A percentile compares a stretch with the other conserved stretches of the same genome.
Evolutionary conservation across 2,113 vertebrate species (phyloP).

Genomic region (Dolichallabes microphthalmus): DNA sequence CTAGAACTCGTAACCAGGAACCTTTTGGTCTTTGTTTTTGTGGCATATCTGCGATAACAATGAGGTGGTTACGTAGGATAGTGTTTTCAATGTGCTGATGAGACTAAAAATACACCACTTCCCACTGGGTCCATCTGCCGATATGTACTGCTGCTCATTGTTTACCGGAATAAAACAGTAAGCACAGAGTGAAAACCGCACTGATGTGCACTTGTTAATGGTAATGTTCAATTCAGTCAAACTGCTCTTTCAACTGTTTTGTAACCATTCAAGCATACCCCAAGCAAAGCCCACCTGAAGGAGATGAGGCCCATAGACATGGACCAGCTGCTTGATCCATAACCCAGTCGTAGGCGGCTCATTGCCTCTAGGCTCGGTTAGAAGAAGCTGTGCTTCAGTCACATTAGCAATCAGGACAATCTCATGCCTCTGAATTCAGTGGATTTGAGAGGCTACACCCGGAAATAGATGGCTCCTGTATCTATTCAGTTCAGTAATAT

Average conservation of each 20-base stretch:
- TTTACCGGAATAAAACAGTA: not conserved
- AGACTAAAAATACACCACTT: slow-evolving; percentile 11
- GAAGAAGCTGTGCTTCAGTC: not conserved
- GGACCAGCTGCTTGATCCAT: not conserved
- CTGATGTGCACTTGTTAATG: not conserved
- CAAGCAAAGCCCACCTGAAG: not conserved
- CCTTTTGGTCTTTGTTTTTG: not conserved
- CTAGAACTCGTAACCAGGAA: not conserved
- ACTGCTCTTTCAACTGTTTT: not conserved
- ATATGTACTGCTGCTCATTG: not conserved
- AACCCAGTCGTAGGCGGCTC: not conserved
- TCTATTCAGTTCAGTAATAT: not conserved
- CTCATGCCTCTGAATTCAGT: not conserved
- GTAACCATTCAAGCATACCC: not conserved
- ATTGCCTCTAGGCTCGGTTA: not conserved
- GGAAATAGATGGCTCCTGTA: not conserved
- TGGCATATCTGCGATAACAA: slow-evolving; percentile 3
- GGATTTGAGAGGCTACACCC: not conserved
- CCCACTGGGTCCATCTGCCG: slow-evolving; percentile 18
- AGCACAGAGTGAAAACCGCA: not conserved
- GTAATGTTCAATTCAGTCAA: not conserved
- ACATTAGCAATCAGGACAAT: not conserved
- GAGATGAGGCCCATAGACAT: not conserved
- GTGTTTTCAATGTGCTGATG: not conserved
- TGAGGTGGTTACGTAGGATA: not conserved